Evolutionary conservation across 2,888 invertebrate species (phyloP).

Genomic region (Oxyscelio sp.): DNA sequence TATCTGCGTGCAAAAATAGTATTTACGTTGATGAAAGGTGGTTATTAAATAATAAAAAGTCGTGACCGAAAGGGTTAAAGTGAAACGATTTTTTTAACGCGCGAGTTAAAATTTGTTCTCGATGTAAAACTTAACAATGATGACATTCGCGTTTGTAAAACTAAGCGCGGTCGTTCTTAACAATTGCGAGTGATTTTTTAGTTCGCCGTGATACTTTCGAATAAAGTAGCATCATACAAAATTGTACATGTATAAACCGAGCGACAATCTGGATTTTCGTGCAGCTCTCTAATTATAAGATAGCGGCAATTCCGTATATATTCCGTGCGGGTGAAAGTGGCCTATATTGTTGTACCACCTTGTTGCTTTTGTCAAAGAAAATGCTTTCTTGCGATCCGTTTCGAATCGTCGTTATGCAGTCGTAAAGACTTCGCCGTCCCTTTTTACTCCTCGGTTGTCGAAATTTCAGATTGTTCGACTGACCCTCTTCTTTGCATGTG

Average conservation of each 20-base stretch:
- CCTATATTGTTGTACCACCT: slow-evolving; percentile 59
- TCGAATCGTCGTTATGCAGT: slow-evolving; percentile 22
- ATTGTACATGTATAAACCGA: slow-evolving; percentile 37
- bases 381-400: slow-evolving; percentile 52
- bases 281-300: slow-evolving; percentile 66
- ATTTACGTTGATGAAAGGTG: too few species aligned
- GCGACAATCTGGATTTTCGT: slow-evolving; percentile 56
- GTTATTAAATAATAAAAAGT: too few species aligned
- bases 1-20: too few species aligned
- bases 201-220: slow-evolving; percentile 30
- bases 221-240: slow-evolving; percentile 18
- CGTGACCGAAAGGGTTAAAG: too few species aligned
- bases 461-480: neutral
- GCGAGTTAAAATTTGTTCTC: too few species aligned
- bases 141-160: too few species aligned
- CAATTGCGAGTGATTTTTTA: slow-evolving; percentile 23
- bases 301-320: slow-evolving; percentile 55
- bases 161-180: too few species aligned
- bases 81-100: too few species aligned
- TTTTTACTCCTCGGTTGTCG: neutral
- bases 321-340: slow-evolving; percentile 62
- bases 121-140: too few species aligned
- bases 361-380: slow-evolving; percentile 62
- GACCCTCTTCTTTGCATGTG: neutral
- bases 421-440: slow-evolving; percentile 1